Percentiles rank a stretch among this genome's conserved stretches.
These are phyloP conservation scores for Lepus townsendii DNA, from an alignment of 2,797 vertebrate genomes.

Conservation along the genomic window DNA sequence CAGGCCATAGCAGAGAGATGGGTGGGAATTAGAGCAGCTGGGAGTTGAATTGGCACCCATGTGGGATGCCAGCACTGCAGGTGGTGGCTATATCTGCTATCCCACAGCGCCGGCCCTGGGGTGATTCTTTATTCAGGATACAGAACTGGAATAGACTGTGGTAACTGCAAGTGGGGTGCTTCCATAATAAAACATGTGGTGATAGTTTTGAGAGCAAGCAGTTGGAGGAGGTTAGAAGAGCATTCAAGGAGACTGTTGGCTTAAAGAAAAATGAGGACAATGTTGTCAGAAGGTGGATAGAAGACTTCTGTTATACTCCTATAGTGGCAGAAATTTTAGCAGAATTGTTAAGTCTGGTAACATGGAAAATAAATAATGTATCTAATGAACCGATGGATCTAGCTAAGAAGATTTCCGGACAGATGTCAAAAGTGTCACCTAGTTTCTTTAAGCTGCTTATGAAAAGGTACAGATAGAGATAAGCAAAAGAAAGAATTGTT, in stretches of 20 bases:
- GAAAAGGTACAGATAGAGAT: neutral
- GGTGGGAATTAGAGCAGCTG: too few relatives aligned
- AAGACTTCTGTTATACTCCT: neutral
- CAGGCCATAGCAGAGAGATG: too few relatives aligned
- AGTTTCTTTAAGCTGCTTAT: conserved; percentile 60
- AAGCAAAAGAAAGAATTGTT: conserved; percentile 20
- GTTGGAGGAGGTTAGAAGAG: neutral
- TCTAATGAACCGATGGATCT: neutral
- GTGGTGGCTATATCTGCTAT: too few relatives aligned
- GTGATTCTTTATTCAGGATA: neutral
- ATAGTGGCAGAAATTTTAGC: neutral
- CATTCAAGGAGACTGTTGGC: neutral
- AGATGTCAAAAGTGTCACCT: conserved; percentile 11
- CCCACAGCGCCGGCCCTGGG: too few relatives aligned
- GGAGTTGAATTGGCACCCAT: too few relatives aligned
- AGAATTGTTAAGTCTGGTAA: too few relatives aligned
- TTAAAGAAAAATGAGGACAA: neutral
- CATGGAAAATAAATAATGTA: neutral
- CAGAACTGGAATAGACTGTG: neutral
- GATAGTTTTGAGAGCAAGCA: neutral
- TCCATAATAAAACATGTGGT: neutral
- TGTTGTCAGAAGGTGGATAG: neutral
- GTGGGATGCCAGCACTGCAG: too few relatives aligned
- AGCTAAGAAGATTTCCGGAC: conserved; percentile 6
- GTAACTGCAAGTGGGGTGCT: neutral